Percentiles rank a stretch among this genome's conserved stretches.
Conservation (phyloP, 2,797 vertebrate genomes). For the Champsocephalus esox region DNA sequence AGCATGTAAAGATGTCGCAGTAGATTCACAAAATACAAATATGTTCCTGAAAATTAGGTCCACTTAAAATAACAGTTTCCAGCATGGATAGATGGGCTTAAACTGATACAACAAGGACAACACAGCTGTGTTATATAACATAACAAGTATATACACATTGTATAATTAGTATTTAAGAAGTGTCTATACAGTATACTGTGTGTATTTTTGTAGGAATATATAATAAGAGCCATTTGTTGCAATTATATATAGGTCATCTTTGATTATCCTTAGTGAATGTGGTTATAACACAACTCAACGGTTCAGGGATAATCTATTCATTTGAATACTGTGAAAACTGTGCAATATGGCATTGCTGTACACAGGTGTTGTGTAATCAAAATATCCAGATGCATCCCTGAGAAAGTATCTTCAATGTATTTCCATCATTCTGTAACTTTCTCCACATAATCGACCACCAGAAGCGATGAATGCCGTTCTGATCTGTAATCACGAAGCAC, state of each 20-base stretch:
- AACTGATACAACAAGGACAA: constrained; percentile 1
- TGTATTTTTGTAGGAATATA: background rate
- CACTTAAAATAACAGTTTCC: background rate
- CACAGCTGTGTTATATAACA: background rate
- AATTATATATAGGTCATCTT: constrained; percentile 5
- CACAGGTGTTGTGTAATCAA: constrained; percentile 33
- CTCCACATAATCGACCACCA: constrained; percentile 31
- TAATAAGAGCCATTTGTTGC: constrained; percentile 4
- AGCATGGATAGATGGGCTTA: background rate
- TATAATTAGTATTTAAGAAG: no score
- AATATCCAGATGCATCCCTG: constrained; percentile 49
- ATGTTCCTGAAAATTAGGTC: no score
- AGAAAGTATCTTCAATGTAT: constrained; percentile 39
- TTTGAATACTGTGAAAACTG: constrained; percentile 21
- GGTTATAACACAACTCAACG: constrained; percentile 3
- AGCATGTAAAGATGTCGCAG: no score
- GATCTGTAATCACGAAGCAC: constrained; percentile 51
- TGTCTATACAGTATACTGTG: no score
- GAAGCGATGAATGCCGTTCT: constrained; percentile 46
- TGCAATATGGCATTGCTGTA: constrained; percentile 24
- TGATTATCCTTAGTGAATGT: constrained; percentile 29
- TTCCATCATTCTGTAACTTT: constrained; percentile 21
- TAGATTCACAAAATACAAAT: no score
- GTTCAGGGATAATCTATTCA: constrained; percentile 35
- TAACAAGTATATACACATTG: no score